Evolutionary conservation across 2,797 vertebrate genomes (phyloP), one percentile per base, ranked within the genome.

Genomic region (Buceros bicornis): DNA sequence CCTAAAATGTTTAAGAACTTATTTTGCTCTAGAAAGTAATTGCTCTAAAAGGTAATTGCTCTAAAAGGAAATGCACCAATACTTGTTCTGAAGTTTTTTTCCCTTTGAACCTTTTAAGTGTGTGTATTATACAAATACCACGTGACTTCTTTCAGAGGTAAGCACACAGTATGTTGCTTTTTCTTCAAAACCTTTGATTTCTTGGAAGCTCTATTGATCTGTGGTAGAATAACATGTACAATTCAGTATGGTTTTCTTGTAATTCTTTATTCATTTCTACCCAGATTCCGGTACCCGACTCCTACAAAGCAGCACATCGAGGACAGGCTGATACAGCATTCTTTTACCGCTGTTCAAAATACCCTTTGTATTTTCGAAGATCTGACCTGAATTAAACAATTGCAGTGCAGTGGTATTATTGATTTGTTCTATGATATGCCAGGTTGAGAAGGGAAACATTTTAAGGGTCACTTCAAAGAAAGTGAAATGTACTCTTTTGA

Each of bases 101-200:
- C 31, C 16, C 8, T 79, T 82, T 73, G 48, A 91, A 28, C 6
- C 24, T 65, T 66, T 73, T 53, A 42, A 6, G 3, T 48, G 20
- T 15, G 22, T 79, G 35, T 40, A 64, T 58, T 67, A 17, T 35
- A 26, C 10, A 94, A 15, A 20, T 51, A 35, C 20, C 8, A 40
- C 13, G n/a, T 72, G 47, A 86, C 6, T 22, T n/a, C 58, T 64
- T 85, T 74, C 42, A 37, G 40, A 70, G 15, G 4, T 47, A 35
- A 40, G 10, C 21, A 22, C n/a, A 26, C 5, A 40, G 6, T 29
- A 19, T 31, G 13, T 35, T 71, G 37, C 19, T 61, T 80, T 91
- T 93, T 74, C 84, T 92, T 73, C 47, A 90, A 65, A 89, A 77
- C 13, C 8, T 72, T 79, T 80, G 50, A 58, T 92, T 89, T 66